A percentile compares a stretch with the other conserved stretches of the same genome.
Conservation (phyloP, 2,113 vertebrate genomes). For the Stigmatopora nigra region DNA sequence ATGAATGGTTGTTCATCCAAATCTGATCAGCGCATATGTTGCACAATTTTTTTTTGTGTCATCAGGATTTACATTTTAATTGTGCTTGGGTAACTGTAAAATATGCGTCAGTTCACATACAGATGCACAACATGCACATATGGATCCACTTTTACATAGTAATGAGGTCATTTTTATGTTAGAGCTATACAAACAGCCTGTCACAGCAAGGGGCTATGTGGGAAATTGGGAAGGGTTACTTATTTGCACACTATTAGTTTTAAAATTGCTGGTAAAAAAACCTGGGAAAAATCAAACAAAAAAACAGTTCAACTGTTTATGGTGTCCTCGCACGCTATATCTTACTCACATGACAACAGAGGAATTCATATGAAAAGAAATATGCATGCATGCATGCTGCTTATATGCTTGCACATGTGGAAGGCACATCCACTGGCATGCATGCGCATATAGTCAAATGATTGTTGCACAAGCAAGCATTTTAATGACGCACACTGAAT, state of each 20-base stretch:
- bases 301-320: background rate
- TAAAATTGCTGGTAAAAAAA: background rate
- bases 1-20: background rate
- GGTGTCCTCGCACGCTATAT: background rate
- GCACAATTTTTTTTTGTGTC: constrained; percentile 38
- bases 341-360: constrained; percentile 9
- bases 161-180: constrained; percentile 54
- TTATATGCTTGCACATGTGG: background rate
- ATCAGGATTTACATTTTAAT: constrained; percentile 55
- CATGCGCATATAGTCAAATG: constrained; percentile 10
- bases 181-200: constrained; percentile 15
- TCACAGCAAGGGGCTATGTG: background rate
- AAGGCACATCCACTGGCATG: constrained; percentile 1
- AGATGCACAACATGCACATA: constrained; percentile 45
- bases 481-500: background rate
- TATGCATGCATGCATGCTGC: constrained; percentile 27
- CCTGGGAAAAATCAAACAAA: background rate
- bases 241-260: constrained; percentile 1
- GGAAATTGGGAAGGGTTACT: background rate
- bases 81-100: constrained; percentile 53
- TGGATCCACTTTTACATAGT: constrained; percentile 56
- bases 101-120: constrained; percentile 61
- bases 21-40: constrained; percentile 48
- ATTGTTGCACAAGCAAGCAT: background rate
- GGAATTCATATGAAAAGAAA: constrained; percentile 56